phyloP scores from a whole-genome alignment of 2,113 vertebrate genomes.

The Dasypus novemcinctus region DNA sequence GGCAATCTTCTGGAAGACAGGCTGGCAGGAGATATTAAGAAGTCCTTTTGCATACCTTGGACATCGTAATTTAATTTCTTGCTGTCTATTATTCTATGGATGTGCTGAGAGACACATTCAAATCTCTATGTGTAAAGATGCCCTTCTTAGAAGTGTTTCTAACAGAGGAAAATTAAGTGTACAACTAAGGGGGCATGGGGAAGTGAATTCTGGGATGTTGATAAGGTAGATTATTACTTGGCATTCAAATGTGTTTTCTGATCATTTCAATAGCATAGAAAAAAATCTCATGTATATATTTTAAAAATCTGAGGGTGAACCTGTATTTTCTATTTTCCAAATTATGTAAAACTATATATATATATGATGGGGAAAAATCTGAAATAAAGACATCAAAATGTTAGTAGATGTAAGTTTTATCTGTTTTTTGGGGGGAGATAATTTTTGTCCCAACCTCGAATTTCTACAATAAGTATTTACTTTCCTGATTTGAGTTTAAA shows the following conservation, averaged over 20 bases:
- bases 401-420: background rate
- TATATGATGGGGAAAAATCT: background rate
- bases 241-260: background rate
- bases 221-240: background rate
- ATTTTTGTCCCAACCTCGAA: background rate
- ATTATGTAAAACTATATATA: background rate
- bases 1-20: background rate
- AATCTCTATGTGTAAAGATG: background rate
- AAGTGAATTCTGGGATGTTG: background rate
- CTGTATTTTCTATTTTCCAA: background rate
- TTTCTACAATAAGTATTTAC: background rate
- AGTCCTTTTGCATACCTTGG: fast-evolving
- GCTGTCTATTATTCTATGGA: fast-evolving
- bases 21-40: fast-evolving
- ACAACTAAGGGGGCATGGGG: fast-evolving
- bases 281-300: background rate
- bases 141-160: too few species aligned
- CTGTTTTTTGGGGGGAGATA: background rate
- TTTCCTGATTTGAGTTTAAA: background rate
- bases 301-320: background rate
- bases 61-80: fast-evolving
- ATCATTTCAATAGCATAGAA: background rate
- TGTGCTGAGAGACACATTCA: fast-evolving
- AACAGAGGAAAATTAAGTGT: background rate
- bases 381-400: background rate